Percentiles rank a stretch among this genome's conserved stretches.
phyloP scores from a whole-genome alignment of 2,113 vertebrate genomes.

The Uria aalge region DNA sequence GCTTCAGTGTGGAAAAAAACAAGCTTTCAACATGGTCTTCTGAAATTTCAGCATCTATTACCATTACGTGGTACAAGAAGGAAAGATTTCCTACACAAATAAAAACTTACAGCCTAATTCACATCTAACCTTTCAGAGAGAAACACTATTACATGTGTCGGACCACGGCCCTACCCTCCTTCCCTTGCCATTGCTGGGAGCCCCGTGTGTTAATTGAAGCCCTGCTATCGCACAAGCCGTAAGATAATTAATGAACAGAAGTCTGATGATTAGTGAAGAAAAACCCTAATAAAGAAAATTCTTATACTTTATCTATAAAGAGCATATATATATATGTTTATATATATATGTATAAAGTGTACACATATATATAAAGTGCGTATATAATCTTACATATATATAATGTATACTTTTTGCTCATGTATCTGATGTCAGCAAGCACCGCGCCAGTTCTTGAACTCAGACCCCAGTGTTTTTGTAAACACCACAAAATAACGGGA shows the following conservation, averaged over 20 bases:
- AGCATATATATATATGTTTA: too few species aligned
- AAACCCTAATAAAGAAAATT: background rate
- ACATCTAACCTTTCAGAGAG: background rate
- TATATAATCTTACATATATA: too few species aligned
- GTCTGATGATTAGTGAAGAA: background rate
- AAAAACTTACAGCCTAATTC: background rate
- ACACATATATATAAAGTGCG: background rate
- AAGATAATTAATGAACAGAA: background rate
- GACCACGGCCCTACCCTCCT: background rate
- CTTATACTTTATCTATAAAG: background rate
- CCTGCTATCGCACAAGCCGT: background rate
- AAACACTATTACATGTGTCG: accelerated
- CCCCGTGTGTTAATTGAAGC: background rate
- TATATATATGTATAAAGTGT: background rate
- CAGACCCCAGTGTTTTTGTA: background rate
- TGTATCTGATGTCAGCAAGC: background rate
- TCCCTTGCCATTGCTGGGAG: background rate
- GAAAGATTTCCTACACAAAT: background rate
- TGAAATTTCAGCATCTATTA: background rate
- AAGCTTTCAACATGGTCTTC: background rate
- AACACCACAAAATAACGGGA: background rate
- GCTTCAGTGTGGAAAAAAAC: background rate
- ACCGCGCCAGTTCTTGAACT: background rate
- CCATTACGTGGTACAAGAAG: background rate
- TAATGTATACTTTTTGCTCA: background rate